Evolutionary conservation across 2,113 vertebrate species (phyloP).

Genomic region (Mastomys natalensis): DNA sequence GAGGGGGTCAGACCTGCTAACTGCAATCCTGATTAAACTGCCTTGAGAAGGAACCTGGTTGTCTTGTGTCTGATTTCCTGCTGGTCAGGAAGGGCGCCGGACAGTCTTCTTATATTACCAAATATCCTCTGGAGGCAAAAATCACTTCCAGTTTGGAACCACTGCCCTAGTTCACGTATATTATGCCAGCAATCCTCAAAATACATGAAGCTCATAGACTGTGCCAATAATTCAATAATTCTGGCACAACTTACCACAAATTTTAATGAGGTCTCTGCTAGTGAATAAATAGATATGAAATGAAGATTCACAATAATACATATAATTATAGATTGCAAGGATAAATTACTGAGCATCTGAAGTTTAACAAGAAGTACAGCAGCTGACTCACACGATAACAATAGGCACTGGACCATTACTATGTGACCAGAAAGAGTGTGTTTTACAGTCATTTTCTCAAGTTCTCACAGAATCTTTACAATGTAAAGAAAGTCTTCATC

Average conservation of each 20-base stretch:
- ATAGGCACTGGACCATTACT: background rate
- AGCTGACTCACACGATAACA: background rate
- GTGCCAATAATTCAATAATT: background rate
- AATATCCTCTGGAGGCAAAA: background rate
- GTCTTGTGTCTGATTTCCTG: too few species aligned
- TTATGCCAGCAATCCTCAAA: background rate
- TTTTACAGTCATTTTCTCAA: conserved; percentile 19
- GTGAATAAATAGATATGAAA: conserved; percentile 26
- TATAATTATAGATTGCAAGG: conserved; percentile 30
- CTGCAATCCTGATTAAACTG: too few species aligned
- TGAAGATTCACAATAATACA: background rate
- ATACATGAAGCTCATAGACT: background rate
- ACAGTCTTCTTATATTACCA: background rate
- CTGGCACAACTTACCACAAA: background rate
- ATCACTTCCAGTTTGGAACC: background rate
- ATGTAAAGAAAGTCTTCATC: background rate
- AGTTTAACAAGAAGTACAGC: conserved; percentile 6
- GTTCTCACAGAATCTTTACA: background rate
- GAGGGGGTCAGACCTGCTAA: too few species aligned
- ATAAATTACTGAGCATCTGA: conserved; percentile 45
- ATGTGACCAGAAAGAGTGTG: conserved; percentile 11
- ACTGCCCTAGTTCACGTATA: background rate
- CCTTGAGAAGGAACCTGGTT: too few species aligned
- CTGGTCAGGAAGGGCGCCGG: too few species aligned
- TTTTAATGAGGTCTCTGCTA: background rate